phyloP scores from a whole-genome alignment of 2,888 invertebrate species.

The Eilema depressum region DNA sequence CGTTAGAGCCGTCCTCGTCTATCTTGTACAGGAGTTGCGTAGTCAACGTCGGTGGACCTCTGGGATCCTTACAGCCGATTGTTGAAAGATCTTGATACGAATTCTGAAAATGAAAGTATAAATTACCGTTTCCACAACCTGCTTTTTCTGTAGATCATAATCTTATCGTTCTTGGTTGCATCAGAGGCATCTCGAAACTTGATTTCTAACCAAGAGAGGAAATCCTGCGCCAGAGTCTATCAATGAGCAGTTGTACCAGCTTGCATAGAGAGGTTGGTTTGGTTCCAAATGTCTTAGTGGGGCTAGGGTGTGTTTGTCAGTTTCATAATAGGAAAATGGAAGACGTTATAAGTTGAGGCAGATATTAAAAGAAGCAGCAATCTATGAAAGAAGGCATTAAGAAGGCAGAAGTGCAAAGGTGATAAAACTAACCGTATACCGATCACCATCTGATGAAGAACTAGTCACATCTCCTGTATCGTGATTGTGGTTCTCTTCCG shows the following conservation, averaged over 20 bases:
- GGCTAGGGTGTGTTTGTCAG: too few relatives aligned
- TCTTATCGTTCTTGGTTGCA: too few relatives aligned
- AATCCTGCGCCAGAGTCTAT: too few relatives aligned
- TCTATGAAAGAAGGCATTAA: background rate
- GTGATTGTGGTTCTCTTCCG: constrained; percentile 43
- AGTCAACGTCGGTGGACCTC: constrained; percentile 70
- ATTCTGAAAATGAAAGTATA: constrained; percentile 46
- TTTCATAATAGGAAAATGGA: background rate
- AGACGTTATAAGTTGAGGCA: background rate
- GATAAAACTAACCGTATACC: constrained; percentile 6
- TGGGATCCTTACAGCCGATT: constrained; percentile 34
- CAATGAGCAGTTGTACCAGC: too few relatives aligned
- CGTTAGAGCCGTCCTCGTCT: constrained; percentile 88
- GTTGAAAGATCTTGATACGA: constrained; percentile 26
- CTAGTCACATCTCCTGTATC: constrained; percentile 29
- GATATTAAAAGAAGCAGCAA: background rate
- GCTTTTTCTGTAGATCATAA: too few relatives aligned
- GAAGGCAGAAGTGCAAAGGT: background rate
- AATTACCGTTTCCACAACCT: background rate
- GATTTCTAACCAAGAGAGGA: too few relatives aligned
- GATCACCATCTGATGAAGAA: constrained; percentile 39
- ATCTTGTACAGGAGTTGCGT: constrained; percentile 88
- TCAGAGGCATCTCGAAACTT: too few relatives aligned
- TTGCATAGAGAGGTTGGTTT: too few relatives aligned
- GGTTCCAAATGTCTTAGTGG: too few relatives aligned